A percentile compares a stretch with the other conserved stretches of the same genome.
phyloP scores from a whole-genome alignment of 2,888 invertebrate genomes.

The Punctoribates punctum region DNA sequence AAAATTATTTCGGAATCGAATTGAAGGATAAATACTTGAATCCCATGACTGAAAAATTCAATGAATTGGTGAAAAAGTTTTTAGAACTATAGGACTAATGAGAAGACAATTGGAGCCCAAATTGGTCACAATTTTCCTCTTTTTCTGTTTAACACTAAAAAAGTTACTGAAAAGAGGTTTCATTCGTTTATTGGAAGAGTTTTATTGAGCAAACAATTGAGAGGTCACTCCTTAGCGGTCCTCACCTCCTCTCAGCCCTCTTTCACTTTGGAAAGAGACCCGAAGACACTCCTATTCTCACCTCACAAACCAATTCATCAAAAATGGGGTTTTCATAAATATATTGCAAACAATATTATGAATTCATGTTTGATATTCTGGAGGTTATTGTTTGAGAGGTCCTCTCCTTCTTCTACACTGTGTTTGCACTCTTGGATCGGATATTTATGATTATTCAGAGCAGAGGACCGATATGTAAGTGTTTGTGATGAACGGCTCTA shows the following conservation, averaged over 20 bases:
- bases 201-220: conserved; percentile 25
- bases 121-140: not conserved
- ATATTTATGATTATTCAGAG: too few relatives aligned
- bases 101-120: not conserved
- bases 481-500: not conserved
- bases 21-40: too few relatives aligned
- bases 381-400: not conserved
- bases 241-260: conserved; percentile 1
- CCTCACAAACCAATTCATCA: conserved; percentile 1
- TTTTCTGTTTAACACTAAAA: not conserved
- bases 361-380: not conserved
- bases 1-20: too few relatives aligned
- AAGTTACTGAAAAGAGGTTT: conserved; percentile 18
- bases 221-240: conserved; percentile 30
- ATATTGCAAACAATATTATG: not conserved
- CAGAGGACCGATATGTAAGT: not conserved
- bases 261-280: not conserved
- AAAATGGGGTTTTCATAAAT: not conserved
- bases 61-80: too few relatives aligned
- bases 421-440: not conserved
- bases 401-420: not conserved
- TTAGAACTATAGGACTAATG: not conserved
- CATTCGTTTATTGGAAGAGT: not conserved
- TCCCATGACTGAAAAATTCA: too few relatives aligned
- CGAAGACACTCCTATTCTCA: conserved; percentile 10